Evolutionary conservation across 2,113 vertebrate species (phyloP).

Genomic region (Hydropotes inermis): DNA sequence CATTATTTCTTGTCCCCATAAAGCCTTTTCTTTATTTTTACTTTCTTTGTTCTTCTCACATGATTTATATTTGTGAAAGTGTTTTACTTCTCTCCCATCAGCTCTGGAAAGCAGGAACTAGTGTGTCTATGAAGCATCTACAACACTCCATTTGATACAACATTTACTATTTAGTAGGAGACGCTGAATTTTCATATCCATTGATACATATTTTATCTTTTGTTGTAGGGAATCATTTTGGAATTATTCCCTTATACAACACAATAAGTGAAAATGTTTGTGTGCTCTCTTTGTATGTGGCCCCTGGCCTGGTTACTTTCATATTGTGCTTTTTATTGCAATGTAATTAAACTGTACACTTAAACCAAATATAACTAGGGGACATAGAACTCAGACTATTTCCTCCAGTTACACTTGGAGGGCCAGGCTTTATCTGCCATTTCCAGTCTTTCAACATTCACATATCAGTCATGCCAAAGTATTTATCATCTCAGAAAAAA

Average conservation of each 20-base stretch:
- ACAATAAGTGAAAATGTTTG: background rate
- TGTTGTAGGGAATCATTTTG: slow-evolving; percentile 17
- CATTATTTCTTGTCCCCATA: slow-evolving; percentile 51
- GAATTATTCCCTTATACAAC: background rate
- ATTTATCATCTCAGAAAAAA: slow-evolving; percentile 39
- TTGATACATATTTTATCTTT: slow-evolving; percentile 1
- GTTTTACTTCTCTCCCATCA: slow-evolving; percentile 9
- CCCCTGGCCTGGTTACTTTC: slow-evolving; percentile 2
- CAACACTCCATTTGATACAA: background rate
- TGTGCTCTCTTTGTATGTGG: background rate
- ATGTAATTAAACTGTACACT: slow-evolving; percentile 43
- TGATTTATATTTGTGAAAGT: slow-evolving; percentile 55
- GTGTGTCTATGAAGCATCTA: background rate
- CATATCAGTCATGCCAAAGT: slow-evolving; percentile 4
- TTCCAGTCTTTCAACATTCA: slow-evolving; percentile 2
- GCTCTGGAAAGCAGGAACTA: background rate
- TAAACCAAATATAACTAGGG: slow-evolving; percentile 31
- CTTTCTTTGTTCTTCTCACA: slow-evolving; percentile 25
- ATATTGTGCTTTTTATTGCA: slow-evolving; percentile 26
- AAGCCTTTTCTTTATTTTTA: slow-evolving; percentile 37
- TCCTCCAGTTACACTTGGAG: slow-evolving; percentile 23
- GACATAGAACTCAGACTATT: slow-evolving; percentile 40
- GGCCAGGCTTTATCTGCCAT: slow-evolving; percentile 27
- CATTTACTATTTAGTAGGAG: background rate
- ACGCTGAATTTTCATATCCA: background rate